Percentiles rank a stretch among this genome's conserved stretches.
Evolutionary conservation across 2,888 invertebrate species (phyloP).

Genomic region (Papilio protenor): DNA sequence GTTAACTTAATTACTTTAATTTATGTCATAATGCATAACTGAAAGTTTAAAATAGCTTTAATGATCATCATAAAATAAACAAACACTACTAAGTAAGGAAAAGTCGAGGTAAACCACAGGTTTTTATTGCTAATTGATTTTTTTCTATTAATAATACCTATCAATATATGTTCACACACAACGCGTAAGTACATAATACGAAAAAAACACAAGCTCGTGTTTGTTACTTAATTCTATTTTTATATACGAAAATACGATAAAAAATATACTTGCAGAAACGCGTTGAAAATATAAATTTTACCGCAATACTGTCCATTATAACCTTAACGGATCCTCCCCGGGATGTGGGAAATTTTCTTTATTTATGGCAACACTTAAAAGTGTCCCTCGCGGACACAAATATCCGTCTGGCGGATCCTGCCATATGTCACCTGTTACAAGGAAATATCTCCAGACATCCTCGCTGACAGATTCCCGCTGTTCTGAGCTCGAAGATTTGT

Average conservation of each 20-base stretch:
- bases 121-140: neutral
- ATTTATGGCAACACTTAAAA: constrained; percentile 42
- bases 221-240: neutral
- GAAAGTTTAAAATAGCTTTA: neutral
- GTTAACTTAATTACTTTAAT: neutral
- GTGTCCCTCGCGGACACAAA: constrained; percentile 35
- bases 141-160: too few relatives aligned
- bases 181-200: too few relatives aligned
- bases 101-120: neutral
- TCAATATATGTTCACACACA: too few relatives aligned
- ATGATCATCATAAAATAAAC: neutral
- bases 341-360: constrained; percentile 18
- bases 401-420: constrained; percentile 29
- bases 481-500: constrained; percentile 35
- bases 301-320: constrained; percentile 6
- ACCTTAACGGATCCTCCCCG: neutral
- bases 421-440: constrained; percentile 38
- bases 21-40: neutral
- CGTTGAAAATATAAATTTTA: constrained; percentile 10
- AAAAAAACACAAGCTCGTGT: neutral
- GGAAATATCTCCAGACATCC: neutral
- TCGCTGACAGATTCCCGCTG: constrained; percentile 27
- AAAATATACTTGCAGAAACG: neutral
- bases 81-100: constrained; percentile 4
- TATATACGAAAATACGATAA: neutral